Evolutionary conservation across 2,113 vertebrate genomes (phyloP), one percentile per base, ranked within the genome.

Genomic region (Pseudopodoces humilis): DNA sequence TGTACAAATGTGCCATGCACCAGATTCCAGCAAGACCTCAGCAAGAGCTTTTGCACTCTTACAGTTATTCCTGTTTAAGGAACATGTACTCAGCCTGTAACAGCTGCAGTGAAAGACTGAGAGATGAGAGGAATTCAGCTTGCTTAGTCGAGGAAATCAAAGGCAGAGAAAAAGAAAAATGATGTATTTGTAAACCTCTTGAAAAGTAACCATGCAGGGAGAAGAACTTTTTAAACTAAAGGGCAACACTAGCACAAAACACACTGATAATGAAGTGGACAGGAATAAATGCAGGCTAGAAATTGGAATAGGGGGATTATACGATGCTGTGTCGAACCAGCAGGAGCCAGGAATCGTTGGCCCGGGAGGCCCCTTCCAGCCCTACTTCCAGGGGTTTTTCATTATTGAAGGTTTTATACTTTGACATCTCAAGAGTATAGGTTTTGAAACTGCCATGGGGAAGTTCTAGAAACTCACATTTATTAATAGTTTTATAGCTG

Each of bases 401-500:
- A 94, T 95, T 96, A 96, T 93, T 95, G 88, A 94, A 92, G 59
- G 33, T 86, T 97, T 97, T 88, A 83, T 86, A 77, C 76, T 90
- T 83, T 50, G 67, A 83, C 71, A 92, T 95, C 95, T 95, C 95
- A 83, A 43, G 95, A 88, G 94, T 72, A 11, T 80, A 83, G 90
- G 82, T 86, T 96, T 95, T 88, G 77, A 80, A 96, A 95, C 25
- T 77, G 85, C 90, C 95, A 93, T 20, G 63, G 94, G 95, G 83
- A 94, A 96, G 71, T 64, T 90, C 75, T 77, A 80, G 94, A 92
- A 96, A 93, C 43, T 96, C 79, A 95, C 88, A 63, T 79, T 95
- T 96, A 95, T 96, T 96, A 96, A 88, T 83, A 95, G 55, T 49
- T 94, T 94, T 90, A 95, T 86, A 90, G 92, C 94, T 97, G 90